These are phyloP conservation scores for Amblyraja radiata DNA, from an alignment of 2,797 vertebrate genomes.

Conservation along the genomic window DNA sequence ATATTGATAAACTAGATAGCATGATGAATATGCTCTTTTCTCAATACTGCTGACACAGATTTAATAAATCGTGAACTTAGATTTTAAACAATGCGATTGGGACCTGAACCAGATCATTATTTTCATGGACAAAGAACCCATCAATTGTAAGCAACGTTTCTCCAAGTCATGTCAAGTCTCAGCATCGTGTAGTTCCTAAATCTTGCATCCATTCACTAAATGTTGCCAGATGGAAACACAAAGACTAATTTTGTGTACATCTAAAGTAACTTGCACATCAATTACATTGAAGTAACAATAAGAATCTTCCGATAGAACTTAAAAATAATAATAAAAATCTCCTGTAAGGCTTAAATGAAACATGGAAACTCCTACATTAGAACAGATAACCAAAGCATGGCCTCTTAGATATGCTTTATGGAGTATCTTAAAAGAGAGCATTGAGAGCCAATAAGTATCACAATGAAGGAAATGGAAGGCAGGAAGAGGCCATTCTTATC, in stretches of 20 bases:
- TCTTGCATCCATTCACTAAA: not conserved
- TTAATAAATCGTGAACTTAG: not conserved
- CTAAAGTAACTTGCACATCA: not conserved
- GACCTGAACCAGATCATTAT: not conserved
- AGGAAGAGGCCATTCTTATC: no score
- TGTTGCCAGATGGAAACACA: not conserved
- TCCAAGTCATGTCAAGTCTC: not conserved
- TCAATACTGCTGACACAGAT: not conserved
- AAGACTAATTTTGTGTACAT: not conserved
- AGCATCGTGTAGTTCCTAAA: not conserved
- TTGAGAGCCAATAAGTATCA: not conserved
- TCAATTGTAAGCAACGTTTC: not conserved
- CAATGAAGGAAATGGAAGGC: no score
- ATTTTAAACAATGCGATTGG: constrained; percentile 1
- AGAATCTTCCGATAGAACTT: not conserved
- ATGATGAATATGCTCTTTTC: not conserved
- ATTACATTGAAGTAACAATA: not conserved
- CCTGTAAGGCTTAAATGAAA: not conserved
- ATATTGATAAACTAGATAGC: not conserved
- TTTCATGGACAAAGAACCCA: not conserved
- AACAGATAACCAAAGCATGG: not conserved
- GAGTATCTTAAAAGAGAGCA: not conserved
- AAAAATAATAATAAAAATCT: not conserved
- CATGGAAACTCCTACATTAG: not conserved
- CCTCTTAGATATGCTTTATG: not conserved